Evolutionary conservation across 1,140 invertebrate genomes (phyloP), one percentile per base, ranked within the genome.

Genomic region (Oncopodura yosiiana): DNA sequence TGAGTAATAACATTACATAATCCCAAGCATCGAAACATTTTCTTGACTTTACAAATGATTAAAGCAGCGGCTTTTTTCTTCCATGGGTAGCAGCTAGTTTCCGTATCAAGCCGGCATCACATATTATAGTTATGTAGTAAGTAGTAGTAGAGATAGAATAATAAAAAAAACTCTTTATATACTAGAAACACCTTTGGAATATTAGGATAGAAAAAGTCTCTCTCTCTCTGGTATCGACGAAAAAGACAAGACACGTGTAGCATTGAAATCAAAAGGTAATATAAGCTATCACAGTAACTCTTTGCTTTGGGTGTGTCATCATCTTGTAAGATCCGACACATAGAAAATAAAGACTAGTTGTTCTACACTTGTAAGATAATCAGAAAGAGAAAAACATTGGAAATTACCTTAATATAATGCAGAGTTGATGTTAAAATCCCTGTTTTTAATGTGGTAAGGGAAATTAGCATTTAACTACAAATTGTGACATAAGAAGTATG

Each of bases 191-290:
- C n/a, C n/a, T n/a, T n/a, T n/a, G n/a, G n/a, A n/a, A n/a, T n/a
- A n/a, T n/a, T n/a, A n/a, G n/a, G n/a, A n/a, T n/a, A n/a, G n/a
- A 14, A 8, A 34, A 14, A 14, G 30, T 14, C 14, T 6, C 14
- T 34, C 30, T 34, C 14, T 6, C 6, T 6, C 30, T 8, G 30
- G n/a, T n/a, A n/a, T n/a, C n/a, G n/a, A n/a, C n/a, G 30, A 34
- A 14, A 14, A 8, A 34, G 14, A 6, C 30, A 30, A 30, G 42
- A 49, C 46, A 49, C 46, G 46, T 49, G 46, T 49, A 49, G 34
- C 32, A 49, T 49, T 26, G 32, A 26, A 49, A 49, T 49, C 46
- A 37, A 9, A 16, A 49, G 6, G 26, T 23, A 23, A 49, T 37
- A 32, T 30, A 46, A n/a, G n/a, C n/a, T n/a, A n/a, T n/a, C n/a